Conservation (phyloP, 2,113 vertebrate species). For the Sphyrna mokarran region DNA sequence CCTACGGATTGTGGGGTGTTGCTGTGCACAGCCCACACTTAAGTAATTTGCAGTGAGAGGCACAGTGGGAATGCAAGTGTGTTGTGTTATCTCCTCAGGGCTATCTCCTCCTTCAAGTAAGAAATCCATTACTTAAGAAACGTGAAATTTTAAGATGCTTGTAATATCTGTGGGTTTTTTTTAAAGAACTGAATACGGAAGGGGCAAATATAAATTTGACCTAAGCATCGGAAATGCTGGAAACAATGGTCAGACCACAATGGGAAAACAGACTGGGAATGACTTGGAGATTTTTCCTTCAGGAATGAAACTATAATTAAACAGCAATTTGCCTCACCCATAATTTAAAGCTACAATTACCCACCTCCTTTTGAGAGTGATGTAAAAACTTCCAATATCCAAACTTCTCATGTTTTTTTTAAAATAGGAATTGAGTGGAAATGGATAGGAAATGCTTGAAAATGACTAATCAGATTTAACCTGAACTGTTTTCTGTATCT, state of each 20-base stretch:
- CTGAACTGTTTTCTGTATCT: background rate
- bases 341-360: background rate
- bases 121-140: background rate
- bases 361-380: background rate
- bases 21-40: background rate
- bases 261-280: background rate
- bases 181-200: background rate
- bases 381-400: background rate
- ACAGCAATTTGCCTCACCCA: background rate
- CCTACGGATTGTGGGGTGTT: background rate
- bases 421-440: background rate
- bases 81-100: background rate
- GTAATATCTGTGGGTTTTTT: background rate
- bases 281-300: background rate
- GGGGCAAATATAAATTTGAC: background rate
- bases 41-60: background rate
- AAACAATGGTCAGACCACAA: background rate
- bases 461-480: background rate
- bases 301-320: background rate
- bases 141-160: background rate
- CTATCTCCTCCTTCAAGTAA: background rate
- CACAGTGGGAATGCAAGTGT: background rate
- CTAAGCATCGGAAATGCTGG: background rate
- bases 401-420: background rate
- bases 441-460: background rate